A percentile compares a stretch with the other conserved stretches of the same genome.
phyloP scores from a whole-genome alignment of 2,888 invertebrate species.

The Apodemia hepburni region DNA sequence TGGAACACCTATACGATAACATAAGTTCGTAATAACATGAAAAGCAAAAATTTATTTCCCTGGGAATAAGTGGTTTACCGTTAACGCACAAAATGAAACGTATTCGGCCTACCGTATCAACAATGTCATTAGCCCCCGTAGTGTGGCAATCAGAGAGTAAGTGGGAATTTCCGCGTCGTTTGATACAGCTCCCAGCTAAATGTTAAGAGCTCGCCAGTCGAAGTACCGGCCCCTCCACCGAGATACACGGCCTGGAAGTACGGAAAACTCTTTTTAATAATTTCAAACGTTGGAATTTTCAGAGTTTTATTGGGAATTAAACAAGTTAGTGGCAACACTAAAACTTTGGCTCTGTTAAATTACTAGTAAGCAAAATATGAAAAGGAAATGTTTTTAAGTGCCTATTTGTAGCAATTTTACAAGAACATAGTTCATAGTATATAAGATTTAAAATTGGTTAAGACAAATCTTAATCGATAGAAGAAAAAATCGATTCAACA shows the following conservation, averaged over 20 bases:
- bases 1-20: conserved; percentile 19
- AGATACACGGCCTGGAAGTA: conserved; percentile 41
- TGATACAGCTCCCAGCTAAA: conserved; percentile 70
- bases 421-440: too few relatives aligned
- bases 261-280: conserved; percentile 19
- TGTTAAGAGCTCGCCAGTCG: conserved; percentile 67
- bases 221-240: conserved; percentile 43
- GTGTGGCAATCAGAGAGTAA: conserved; percentile 77
- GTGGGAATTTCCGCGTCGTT: conserved; percentile 78
- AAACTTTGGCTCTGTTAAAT: too few relatives aligned
- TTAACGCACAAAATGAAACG: conserved; percentile 58
- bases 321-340: neutral
- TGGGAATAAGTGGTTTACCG: conserved; percentile 37
- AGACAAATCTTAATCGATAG: too few relatives aligned
- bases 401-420: too few relatives aligned
- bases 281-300: conserved; percentile 7
- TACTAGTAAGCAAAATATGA: too few relatives aligned
- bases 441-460: too few relatives aligned
- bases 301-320: neutral
- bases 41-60: conserved; percentile 25
- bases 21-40: conserved; percentile 22
- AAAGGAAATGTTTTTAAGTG: too few relatives aligned
- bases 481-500: too few relatives aligned
- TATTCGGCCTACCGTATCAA: conserved; percentile 72
- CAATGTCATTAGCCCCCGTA: conserved; percentile 75